Percentiles rank a stretch among this genome's conserved stretches.
These are phyloP conservation scores for Takifugu ocellatus DNA, from an alignment of 2,797 vertebrate species.

Conservation along the genomic window DNA sequence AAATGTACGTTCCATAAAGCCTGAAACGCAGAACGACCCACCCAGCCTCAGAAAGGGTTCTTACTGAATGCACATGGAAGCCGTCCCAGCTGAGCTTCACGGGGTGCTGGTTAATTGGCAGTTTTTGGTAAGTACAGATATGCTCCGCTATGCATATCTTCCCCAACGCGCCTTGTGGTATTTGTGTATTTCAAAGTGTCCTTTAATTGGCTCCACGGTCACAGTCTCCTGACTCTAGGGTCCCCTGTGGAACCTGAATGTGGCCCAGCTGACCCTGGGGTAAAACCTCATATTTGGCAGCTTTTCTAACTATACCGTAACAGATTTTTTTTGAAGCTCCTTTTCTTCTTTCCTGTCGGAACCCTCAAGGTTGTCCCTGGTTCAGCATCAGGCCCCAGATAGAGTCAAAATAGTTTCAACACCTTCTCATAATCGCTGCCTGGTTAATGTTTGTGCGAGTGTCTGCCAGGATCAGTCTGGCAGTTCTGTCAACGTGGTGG, in stretches of 20 bases:
- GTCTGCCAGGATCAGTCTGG: constrained; percentile 32
- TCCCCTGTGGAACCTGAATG: constrained; percentile 68
- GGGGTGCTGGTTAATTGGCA: constrained; percentile 72
- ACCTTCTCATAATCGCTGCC: constrained; percentile 69
- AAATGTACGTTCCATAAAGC: too few relatives aligned
- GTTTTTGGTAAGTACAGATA: constrained; percentile 64
- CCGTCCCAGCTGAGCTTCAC: constrained; percentile 61
- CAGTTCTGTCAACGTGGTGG: constrained; percentile 52
- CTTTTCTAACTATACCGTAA: neutral
- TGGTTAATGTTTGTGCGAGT: constrained; percentile 38
- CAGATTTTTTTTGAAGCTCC: neutral
- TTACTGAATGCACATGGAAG: constrained; percentile 56
- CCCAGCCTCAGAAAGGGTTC: constrained; percentile 23
- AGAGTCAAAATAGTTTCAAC: constrained; percentile 71
- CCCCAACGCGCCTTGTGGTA: constrained; percentile 57
- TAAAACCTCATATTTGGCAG: constrained; percentile 37
- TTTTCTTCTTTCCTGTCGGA: constrained; percentile 9
- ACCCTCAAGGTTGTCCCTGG: constrained; percentile 39
- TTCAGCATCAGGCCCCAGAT: constrained; percentile 30
- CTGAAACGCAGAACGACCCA: neutral
- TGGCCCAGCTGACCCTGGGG: constrained; percentile 56
- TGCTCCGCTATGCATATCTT: constrained; percentile 74
- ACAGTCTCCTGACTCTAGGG: constrained; percentile 67
- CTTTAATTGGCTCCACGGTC: constrained; percentile 74
- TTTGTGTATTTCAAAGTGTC: constrained; percentile 57